phyloP scores from a whole-genome alignment of 37 sponge, comb jelly and placozoan species.

The Cladorhizidae sp. region DNA sequence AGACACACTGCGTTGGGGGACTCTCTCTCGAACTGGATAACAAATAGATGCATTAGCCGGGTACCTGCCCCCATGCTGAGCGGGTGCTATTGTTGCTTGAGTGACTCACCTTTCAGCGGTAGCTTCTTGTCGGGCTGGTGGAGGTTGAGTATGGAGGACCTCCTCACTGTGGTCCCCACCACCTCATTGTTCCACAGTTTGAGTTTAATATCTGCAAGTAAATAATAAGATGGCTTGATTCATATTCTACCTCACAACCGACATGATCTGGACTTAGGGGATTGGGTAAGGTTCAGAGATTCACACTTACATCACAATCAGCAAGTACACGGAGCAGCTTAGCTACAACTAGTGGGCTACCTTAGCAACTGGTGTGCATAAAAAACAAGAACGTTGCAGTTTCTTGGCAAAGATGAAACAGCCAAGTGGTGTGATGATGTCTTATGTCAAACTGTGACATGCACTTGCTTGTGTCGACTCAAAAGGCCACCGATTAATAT shows the following conservation, averaged over 20 bases:
- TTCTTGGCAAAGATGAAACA: too few relatives aligned
- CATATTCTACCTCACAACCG: too few relatives aligned
- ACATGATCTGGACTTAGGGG: neutral
- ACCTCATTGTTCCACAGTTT: conserved; percentile 43
- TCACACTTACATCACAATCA: neutral
- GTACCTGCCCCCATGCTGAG: neutral
- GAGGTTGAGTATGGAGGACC: conserved; percentile 42
- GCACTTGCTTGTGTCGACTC: too few relatives aligned
- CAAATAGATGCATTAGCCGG: neutral
- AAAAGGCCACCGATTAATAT: too few relatives aligned
- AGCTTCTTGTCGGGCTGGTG: conserved; percentile 40
- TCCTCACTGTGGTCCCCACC: conserved; percentile 51
- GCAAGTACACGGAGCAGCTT: too few relatives aligned
- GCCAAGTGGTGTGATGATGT: too few relatives aligned
- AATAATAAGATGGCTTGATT: too few relatives aligned
- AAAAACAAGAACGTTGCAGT: too few relatives aligned
- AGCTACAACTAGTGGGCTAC: neutral
- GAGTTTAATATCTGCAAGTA: conserved; percentile 25
- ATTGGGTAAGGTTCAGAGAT: neutral
- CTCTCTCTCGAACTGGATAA: neutral
- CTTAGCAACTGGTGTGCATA: too few relatives aligned
- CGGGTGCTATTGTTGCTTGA: neutral
- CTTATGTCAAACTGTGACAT: too few relatives aligned
- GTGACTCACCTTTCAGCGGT: conserved; percentile 7
- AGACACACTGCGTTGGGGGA: conserved; percentile 17